Conservation (phyloP, 2,113 vertebrate species). For the Pseudonaja textilis region DNA sequence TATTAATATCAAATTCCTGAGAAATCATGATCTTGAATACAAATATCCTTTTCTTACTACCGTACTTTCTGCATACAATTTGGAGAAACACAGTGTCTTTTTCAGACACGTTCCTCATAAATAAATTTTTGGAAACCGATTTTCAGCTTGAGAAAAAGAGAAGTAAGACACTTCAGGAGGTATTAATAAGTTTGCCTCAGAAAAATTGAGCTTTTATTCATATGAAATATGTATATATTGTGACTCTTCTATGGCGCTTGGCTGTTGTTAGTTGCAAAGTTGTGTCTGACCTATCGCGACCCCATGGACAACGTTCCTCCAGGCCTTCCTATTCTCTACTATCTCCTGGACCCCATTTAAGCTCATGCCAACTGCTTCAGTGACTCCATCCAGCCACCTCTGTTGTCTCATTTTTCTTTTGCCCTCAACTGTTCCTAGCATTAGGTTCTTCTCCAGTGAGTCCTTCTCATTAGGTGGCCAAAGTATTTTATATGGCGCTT, state of each 20-base stretch:
- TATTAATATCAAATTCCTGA: not conserved
- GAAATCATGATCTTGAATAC: not conserved
- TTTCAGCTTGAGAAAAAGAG: not conserved
- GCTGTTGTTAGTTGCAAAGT: too few relatives aligned
- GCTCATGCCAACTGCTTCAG: too few relatives aligned
- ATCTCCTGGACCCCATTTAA: too few relatives aligned
- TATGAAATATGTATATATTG: not conserved
- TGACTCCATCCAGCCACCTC: too few relatives aligned
- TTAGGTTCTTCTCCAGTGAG: too few relatives aligned
- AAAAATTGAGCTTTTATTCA: not conserved
- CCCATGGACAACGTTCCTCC: too few relatives aligned
- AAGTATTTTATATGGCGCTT: not conserved
- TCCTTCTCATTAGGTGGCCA: too few relatives aligned
- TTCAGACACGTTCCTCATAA: not conserved
- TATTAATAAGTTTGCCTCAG: not conserved
- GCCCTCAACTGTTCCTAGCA: too few relatives aligned
- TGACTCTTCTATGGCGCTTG: not conserved
- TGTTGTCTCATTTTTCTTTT: too few relatives aligned
- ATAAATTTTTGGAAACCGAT: not conserved
- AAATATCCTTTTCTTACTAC: not conserved
- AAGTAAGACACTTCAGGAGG: not conserved
- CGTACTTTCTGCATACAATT: not conserved
- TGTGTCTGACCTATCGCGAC: too few relatives aligned
- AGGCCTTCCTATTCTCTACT: too few relatives aligned
- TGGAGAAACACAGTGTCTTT: not conserved